Evolutionary conservation across 2,113 vertebrate genomes (phyloP), one percentile per base, ranked within the genome.

Genomic region (Helogale parvula): DNA sequence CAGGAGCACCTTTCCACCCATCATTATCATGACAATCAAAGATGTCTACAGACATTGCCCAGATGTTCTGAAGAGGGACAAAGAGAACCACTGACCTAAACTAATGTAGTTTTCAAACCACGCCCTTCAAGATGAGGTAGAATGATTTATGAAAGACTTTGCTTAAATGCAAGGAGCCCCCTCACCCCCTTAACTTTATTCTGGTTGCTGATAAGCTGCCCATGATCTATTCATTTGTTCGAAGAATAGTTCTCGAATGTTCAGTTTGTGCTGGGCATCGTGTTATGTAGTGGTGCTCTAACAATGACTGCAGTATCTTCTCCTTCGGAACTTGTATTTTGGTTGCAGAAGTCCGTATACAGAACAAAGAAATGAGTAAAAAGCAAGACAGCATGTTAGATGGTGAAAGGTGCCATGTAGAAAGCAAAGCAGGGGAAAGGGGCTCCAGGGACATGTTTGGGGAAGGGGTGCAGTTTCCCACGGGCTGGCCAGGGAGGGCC

Each of bases 401-500:
- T 76, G 50, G 16, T 45, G 38, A 33, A 35, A 71, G 45, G 29
- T 45, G 41, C 50, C n/a, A 5, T 35, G n/a, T 50, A 65, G 52
- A 87, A 7, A 41, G 1, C 19, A 3, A 54, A 33, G 27, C 29
- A 31, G 12, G 25, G 29, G 1, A 50, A 12, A 19, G 19, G 6
- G 14, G 4, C 0, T 10, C 31, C 2, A 1, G 6, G 47, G 29
- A 29, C n/a, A 5, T 25, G 15, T 38, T 29, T 4, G 6, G 11
- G 10, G 17, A 7, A 33, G 27, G 29, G 23, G 6, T 0, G 2
- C 47, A 17, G 0, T 45, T 65, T 47, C 74, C 14, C 6, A 1
- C 4, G 21, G 19, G 7, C 29, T 65, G 27, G 8, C 41, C 35
- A 27, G 41, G 2, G 21, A 77, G 3, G 31, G 15, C 13, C 2